Base-by-base conservation (phyloP, 2,888 invertebrate genomes). In the Octonoba sinensis region DNA sequence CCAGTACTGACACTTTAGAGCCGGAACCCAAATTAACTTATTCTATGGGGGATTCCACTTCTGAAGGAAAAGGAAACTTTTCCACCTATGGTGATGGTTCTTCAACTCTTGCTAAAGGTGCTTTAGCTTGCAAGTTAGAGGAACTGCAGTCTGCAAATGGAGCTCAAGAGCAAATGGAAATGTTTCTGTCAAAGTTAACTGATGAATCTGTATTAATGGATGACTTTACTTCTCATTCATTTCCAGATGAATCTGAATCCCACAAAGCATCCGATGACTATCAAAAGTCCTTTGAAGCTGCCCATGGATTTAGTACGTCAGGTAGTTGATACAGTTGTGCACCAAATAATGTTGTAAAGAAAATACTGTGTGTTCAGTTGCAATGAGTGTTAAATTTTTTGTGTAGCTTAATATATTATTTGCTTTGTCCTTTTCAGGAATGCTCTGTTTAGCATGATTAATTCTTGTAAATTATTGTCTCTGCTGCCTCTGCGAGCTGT, bases 1-100 rank as follows among this genome's bases (percentile, higher is more conserved):
- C 95, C 27, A 93, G 93, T 20, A 90, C 93, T 85, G 93, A 93
- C 86, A 92, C 92, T 24, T 88, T 93, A 86, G 93, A 93, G 87
- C 91, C 83, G 47, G 85, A 86, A 67, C 65, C 74, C 46, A 82
- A 79, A 81, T 62, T 82, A 57, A 79, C 82, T 11, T 82, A 78
- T 60, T 59, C 73, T 54, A 49, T 69, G n/a, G 77, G 79, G 4
- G 82, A 81, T 13, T 56, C 92, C 15, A 62, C 27, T n/a, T 47
- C 49, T 49, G 72, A 76, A n/a, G 82, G 77, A n/a, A 81, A 71
- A 57, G 66, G 59, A 15, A 65, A 60, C 24, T 46, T 49, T 13
- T 12, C 72, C 2, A 70, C 54, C 18, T 36, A 47, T 54, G 49
- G 20, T 18, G 67, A 66, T 20, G 69, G 69, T 44, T 20, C 72